These are phyloP conservation scores for Sapajus apella DNA, from an alignment of 2,113 vertebrate genomes.

Conservation along the genomic window DNA sequence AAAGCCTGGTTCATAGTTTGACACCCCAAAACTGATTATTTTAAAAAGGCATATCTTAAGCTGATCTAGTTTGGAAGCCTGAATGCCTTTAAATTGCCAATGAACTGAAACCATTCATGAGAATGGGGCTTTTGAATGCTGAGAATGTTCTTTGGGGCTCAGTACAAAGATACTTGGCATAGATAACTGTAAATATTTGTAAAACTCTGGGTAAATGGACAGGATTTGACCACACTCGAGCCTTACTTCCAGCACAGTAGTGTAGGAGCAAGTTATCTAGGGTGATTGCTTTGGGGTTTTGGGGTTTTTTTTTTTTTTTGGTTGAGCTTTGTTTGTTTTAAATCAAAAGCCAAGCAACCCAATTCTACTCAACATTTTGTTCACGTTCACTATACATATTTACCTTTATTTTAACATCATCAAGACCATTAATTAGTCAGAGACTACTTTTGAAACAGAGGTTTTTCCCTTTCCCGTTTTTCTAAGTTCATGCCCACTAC, in stretches of 20 bases:
- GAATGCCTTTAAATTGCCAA: conserved; percentile 70
- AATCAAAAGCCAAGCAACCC: conserved; percentile 44
- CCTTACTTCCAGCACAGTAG: conserved; percentile 62
- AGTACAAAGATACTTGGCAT: conserved; percentile 85
- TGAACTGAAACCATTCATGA: conserved; percentile 74
- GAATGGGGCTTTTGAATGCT: conserved; percentile 73
- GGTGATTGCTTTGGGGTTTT: conserved; percentile 25
- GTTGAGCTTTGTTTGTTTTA: conserved; percentile 32
- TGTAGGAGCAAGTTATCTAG: conserved; percentile 64
- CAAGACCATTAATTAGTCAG: conserved; percentile 4
- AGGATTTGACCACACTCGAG: conserved; percentile 76
- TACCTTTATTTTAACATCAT: conserved; percentile 17
- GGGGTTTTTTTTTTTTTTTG: not conserved
- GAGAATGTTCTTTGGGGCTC: conserved; percentile 76
- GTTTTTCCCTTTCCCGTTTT: not conserved
- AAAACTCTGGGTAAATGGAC: conserved; percentile 82
- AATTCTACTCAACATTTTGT: conserved; percentile 24
- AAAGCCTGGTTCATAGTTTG: conserved; percentile 63
- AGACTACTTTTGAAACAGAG: conserved; percentile 2
- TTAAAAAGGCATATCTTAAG: conserved; percentile 60
- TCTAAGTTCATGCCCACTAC: not conserved
- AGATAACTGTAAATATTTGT: conserved; percentile 84
- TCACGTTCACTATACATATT: not conserved
- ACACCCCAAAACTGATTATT: conserved; percentile 54
- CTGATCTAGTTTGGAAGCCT: conserved; percentile 73